These are phyloP conservation scores for Halictus rubicundus DNA, from an alignment of 1,140 invertebrate species.

Conservation along the genomic window DNA sequence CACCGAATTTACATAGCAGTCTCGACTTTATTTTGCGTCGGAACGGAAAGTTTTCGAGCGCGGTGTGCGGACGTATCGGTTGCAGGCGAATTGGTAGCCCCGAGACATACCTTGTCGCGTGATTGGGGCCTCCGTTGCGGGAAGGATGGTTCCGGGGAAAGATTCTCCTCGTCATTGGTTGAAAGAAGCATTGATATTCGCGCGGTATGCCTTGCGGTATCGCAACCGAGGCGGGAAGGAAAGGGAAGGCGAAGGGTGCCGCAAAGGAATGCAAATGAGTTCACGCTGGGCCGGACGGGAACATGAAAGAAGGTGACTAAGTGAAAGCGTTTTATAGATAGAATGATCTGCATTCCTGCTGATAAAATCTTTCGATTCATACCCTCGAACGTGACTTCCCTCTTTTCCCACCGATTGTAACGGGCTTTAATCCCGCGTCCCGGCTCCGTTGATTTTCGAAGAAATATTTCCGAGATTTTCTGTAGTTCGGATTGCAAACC, in stretches of 20 bases:
- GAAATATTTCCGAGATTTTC: background rate
- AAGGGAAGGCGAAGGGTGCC: background rate
- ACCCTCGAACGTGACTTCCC: conserved; percentile 32
- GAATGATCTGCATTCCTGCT: conserved; percentile 30
- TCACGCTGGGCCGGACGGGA: background rate
- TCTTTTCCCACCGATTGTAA: conserved; percentile 15
- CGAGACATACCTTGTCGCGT: background rate
- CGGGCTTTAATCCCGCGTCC: conserved; percentile 16
- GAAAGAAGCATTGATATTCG: conserved; percentile 30
- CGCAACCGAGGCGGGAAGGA: background rate
- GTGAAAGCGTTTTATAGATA: conserved; percentile 46
- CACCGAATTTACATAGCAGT: too few species aligned
- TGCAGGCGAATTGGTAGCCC: background rate
- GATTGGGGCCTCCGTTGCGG: background rate
- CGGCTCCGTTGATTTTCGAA: background rate
- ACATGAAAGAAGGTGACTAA: conserved; percentile 29
- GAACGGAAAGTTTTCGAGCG: too few species aligned
- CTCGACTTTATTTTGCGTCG: too few species aligned
- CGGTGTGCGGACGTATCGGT: too few species aligned
- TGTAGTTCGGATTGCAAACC: too few species aligned
- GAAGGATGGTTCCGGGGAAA: background rate
- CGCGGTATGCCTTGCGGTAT: background rate
- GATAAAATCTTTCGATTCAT: conserved; percentile 47
- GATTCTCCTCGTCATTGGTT: conserved; percentile 11
- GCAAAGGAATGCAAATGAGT: conserved; percentile 44